Percentiles rank a stretch among this genome's conserved stretches.
Evolutionary conservation across 2,113 vertebrate genomes (phyloP).

Genomic region (Thamnaconus septentrionalis): DNA sequence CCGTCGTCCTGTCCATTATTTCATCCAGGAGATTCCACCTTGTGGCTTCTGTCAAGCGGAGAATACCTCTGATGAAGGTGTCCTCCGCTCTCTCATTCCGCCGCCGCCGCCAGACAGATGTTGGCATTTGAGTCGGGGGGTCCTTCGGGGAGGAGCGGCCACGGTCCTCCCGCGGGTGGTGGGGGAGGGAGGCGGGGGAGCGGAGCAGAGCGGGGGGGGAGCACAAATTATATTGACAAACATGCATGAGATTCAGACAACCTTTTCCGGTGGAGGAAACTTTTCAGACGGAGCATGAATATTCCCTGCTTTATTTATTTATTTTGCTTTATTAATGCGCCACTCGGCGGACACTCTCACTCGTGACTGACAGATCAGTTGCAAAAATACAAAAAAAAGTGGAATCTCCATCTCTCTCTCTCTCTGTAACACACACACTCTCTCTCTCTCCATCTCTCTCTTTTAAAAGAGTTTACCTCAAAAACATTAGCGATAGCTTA

Average conservation of each 20-base stretch:
- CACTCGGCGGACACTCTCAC: conserved; percentile 7
- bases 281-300: conserved; percentile 65
- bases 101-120: conserved; percentile 71
- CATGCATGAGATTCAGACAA: conserved; percentile 77
- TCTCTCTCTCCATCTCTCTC: too few relatives aligned
- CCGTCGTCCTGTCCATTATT: conserved; percentile 60
- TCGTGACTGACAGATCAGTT: conserved; percentile 14
- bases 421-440: too few relatives aligned
- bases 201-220: conserved; percentile 23
- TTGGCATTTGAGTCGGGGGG: conserved; percentile 71
- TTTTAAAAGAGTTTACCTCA: too few relatives aligned
- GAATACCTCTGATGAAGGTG: conserved; percentile 71
- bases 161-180: conserved; percentile 38
- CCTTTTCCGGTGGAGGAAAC: conserved; percentile 69
- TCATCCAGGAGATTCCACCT: conserved; percentile 65
- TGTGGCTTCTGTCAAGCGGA: conserved; percentile 70
- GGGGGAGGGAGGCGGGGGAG: conserved; percentile 44
- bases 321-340: conserved; percentile 27
- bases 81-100: conserved; percentile 62
- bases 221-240: conserved; percentile 79
- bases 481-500: too few relatives aligned
- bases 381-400: conserved; percentile 13
- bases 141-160: conserved; percentile 63
- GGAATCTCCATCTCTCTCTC: too few relatives aligned
- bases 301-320: conserved; percentile 29